Percentiles rank a stretch among this genome's conserved stretches.
These are phyloP conservation scores for Rafetus swinhoei DNA, from an alignment of 2,113 vertebrate species.

Conservation along the genomic window DNA sequence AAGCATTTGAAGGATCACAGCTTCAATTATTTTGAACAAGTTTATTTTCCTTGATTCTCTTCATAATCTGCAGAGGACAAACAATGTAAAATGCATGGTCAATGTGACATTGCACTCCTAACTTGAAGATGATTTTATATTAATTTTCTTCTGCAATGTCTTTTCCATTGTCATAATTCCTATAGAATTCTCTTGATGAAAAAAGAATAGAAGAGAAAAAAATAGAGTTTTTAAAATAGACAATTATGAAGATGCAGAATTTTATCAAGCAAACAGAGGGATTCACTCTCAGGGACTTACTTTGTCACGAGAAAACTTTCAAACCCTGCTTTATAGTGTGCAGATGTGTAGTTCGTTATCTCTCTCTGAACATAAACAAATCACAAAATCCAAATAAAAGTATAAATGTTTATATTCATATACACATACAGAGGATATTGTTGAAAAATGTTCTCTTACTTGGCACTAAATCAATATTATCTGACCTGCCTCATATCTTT, in stretches of 20 bases:
- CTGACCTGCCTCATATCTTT: no score
- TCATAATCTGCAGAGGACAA: no score
- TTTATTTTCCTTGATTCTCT: no score
- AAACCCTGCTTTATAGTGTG: conserved; percentile 26
- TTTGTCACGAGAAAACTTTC: conserved; percentile 33
- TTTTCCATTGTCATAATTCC: no score
- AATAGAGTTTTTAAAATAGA: no score
- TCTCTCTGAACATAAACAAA: conserved; percentile 59
- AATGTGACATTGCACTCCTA: neutral
- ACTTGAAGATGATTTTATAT: neutral
- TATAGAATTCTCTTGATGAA: no score
- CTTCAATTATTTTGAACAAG: no score
- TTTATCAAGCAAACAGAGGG: conserved; percentile 15
- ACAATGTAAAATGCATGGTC: neutral
- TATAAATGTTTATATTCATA: conserved; percentile 53
- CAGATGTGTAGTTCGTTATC: conserved; percentile 49
- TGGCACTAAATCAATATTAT: no score
- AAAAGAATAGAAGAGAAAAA: no score
- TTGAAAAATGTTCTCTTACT: neutral
- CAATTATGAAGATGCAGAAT: neutral
- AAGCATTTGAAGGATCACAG: no score
- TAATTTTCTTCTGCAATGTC: neutral
- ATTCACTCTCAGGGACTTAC: neutral
- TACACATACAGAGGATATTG: conserved; percentile 30
- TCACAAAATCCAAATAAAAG: conserved; percentile 51